Base-by-base conservation (phyloP, 1,140 invertebrate species). In the Drosophila ironensis region DNA sequence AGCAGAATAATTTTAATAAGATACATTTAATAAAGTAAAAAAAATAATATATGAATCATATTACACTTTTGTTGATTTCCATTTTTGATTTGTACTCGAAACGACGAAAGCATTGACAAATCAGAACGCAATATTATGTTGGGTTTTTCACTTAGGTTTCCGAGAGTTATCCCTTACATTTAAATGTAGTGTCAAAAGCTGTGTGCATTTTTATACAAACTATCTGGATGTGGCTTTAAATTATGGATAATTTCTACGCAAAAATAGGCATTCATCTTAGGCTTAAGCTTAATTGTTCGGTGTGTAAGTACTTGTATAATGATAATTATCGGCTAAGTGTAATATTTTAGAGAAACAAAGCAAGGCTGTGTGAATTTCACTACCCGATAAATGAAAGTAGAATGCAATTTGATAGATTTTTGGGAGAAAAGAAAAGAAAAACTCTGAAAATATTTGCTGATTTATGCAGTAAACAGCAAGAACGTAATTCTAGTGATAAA, bases 281-380 rank as follows among this genome's bases (percentile, higher is more conserved):
- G 47, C n/a, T 27, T 86, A 80, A 61, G 63, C 37, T 12, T 24
- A 47, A 40, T 19, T 24, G 41, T 60, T 50, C 27, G 71, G 28
- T 50, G 63, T 80, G 72, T 82, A 84, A 84, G 76, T 72, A 72
- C 81, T 56, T 84, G 68, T 84, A 67, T 71, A 71, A 60, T 63
- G 57, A 22, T 38, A 40, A 48, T 14, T 78, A 86, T 46, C 40
- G 4, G 19, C 19, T 86, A 86, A 84, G 74, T 84, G 80, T 84
- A 84, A 86, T 86, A 80, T 86, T 84, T 63, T 86, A 82, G 73
- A 86, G 80, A 88, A 88, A 88, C 87, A 88, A 88, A 88, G 87
- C 87, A 88, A 87, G 87, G 87, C 87, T 88, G 87, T 88, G 87
- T 41, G 22, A 45, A 54, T 40, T 56, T 37, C 45, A 68, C 38